A percentile compares a stretch with the other conserved stretches of the same genome.
These are phyloP conservation scores for Syrphus vitripennis DNA, from an alignment of 2,888 invertebrate species.

Conservation along the genomic window DNA sequence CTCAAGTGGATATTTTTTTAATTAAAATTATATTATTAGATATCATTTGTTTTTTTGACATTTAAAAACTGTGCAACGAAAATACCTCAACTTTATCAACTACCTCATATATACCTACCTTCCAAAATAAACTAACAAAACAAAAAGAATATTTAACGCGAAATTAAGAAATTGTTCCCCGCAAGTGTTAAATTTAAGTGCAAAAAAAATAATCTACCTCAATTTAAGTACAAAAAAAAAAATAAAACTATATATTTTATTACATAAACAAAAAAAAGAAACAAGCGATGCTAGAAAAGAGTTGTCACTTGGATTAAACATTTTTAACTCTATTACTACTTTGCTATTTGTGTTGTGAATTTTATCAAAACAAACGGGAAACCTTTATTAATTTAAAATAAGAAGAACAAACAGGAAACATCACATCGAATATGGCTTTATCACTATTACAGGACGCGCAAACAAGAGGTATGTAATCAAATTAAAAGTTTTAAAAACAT, in stretches of 20 bases:
- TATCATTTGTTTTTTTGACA: slow-evolving; percentile 4
- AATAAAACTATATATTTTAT: neutral
- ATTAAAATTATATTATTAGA: slow-evolving; percentile 15
- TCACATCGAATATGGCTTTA: slow-evolving; percentile 77
- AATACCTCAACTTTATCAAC: slow-evolving; percentile 60
- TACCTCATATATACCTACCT: too few relatives aligned
- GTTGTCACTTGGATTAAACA: slow-evolving; percentile 35
- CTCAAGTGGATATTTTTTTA: slow-evolving; percentile 7
- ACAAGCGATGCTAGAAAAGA: slow-evolving; percentile 27
- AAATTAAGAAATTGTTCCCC: slow-evolving; percentile 7
- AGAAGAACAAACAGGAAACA: neutral
- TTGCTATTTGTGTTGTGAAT: slow-evolving; percentile 51
- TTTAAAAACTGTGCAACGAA: slow-evolving; percentile 48
- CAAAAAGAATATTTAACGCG: slow-evolving; percentile 1
- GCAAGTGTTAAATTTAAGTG: slow-evolving; percentile 60
- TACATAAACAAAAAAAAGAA: slow-evolving; percentile 17
- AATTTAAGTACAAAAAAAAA: slow-evolving; percentile 56
- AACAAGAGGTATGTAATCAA: slow-evolving; percentile 78
- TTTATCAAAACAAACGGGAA: neutral
- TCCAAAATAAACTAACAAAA: slow-evolving; percentile 1
- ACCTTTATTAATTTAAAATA: neutral
- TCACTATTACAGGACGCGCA: slow-evolving; percentile 81
- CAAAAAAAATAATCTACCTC: slow-evolving; percentile 61
- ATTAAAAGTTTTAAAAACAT: neutral
- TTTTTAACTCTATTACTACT: neutral